These are phyloP conservation scores for Venustaconcha ellipsiformis DNA, from an alignment of 1,140 invertebrate genomes.

Conservation along the genomic window DNA sequence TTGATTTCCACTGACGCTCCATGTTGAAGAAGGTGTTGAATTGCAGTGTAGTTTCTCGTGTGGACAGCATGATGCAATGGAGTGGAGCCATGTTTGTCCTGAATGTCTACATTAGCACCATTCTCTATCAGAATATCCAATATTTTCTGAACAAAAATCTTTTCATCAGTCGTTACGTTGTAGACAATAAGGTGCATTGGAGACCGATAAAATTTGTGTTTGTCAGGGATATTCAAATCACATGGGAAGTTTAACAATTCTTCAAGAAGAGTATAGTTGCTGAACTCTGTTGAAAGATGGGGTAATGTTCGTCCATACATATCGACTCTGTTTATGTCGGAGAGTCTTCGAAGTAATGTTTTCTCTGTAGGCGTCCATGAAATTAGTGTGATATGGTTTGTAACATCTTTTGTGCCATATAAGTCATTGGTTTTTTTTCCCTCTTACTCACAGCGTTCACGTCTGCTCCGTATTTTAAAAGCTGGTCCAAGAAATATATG, in stretches of 20 bases:
- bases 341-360: too few species aligned
- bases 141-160: not conserved
- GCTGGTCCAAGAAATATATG: not conserved
- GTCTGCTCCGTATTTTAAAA: not conserved
- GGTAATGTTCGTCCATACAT: not conserved
- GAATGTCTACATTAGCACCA: slow-evolving; percentile 5
- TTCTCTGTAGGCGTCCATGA: not conserved
- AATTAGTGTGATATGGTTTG: not conserved
- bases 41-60: not conserved
- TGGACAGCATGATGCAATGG: slow-evolving; percentile 6
- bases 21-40: not conserved
- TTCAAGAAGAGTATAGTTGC: slow-evolving; percentile 1
- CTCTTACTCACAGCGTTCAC: not conserved
- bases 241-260: not conserved
- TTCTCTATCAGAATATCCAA: not conserved
- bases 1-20: not conserved
- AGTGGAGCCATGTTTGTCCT: slow-evolving; percentile 3
- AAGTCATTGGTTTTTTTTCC: not conserved
- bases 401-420: slow-evolving; percentile 1
- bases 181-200: slow-evolving; percentile 2
- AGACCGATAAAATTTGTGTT: not conserved
- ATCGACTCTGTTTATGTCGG: not conserved
- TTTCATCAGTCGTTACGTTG: not conserved
- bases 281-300: not conserved
- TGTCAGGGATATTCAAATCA: not conserved